Base-by-base conservation (phyloP, 1,140 invertebrate genomes). In the Meloidogyne exigua region DNA sequence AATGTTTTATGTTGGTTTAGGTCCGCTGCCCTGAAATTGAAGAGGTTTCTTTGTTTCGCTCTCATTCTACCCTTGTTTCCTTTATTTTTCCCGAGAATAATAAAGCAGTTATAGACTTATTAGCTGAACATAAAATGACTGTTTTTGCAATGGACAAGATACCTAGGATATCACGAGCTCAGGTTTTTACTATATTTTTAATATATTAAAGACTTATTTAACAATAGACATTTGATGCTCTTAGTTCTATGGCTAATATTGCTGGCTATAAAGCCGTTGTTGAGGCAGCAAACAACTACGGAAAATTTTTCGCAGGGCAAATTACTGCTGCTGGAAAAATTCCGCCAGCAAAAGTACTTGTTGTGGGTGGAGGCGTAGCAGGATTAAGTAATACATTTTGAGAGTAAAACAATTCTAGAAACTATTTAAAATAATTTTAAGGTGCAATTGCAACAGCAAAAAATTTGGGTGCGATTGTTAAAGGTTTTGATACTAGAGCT, bases 201-300 rank as follows among this genome's bases (percentile, higher is more conserved):
- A 32, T 32, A 3, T 3, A 32, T 73, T 26, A 36, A 73, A 44
- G 7, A 3, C 7, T 2, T 15, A 0, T 26, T n/a, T 72, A 93
- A 79, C 93, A 93, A 63, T 82, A 85, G 72, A 82, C 83, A 25
- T 94, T 94, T 89, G 94, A 95, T 88, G 94, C 92, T 5, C 90
- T 95, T 1, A 93, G 92, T 86, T 95, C 93, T 2, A 95, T 95
- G 94, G 93, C 93, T 0, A 95, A 95, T 87, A 93, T 95, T 80
- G 92, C 93, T 73, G 93, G 94, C 11, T 95, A 95, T 86, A 91
- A 93, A 79, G 93, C 93, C 9, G 93, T 95, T 21, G 90, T 95
- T 25, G 93, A 95, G 89, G 93, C 94, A 21, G 92, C 93, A 9
- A 93, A 93, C 84, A 90, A 94, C 85, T 95, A 94, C 89, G 93